Conservation (phyloP, 2,113 vertebrate genomes). For the Pandion haliaetus region DNA sequence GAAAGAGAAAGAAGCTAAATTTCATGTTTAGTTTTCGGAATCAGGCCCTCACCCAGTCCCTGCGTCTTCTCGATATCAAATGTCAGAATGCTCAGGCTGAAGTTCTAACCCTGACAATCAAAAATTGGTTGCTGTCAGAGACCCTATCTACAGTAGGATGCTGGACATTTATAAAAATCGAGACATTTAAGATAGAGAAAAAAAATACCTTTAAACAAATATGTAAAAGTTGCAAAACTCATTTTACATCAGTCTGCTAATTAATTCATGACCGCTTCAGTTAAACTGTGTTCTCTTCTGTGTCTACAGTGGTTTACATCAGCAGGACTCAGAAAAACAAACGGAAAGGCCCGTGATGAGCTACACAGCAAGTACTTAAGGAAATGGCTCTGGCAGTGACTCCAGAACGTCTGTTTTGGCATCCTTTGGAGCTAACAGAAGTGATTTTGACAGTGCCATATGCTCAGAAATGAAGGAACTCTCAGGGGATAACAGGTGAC, state of each 20-base stretch:
- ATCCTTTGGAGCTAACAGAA: background rate
- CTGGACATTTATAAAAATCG: background rate
- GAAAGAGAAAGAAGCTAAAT: background rate
- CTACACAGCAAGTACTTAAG: background rate
- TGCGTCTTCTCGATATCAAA: background rate
- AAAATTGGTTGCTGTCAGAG: background rate
- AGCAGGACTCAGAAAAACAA: background rate
- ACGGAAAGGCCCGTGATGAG: background rate
- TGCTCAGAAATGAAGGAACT: background rate
- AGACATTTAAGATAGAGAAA: background rate
- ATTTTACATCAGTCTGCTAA: background rate
- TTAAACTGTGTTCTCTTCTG: background rate
- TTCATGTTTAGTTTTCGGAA: background rate
- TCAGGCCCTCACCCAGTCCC: background rate
- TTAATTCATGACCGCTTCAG: fast-evolving
- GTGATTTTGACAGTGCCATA: background rate
- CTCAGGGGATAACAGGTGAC: background rate
- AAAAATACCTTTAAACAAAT: background rate
- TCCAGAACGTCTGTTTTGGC: background rate
- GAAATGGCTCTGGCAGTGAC: background rate
- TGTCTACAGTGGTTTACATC: background rate
- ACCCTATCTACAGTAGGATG: background rate
- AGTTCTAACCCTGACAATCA: background rate
- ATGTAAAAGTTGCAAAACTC: background rate
- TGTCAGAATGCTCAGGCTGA: background rate